Percentiles rank a stretch among this genome's conserved stretches.
Conservation (phyloP, 2,888 invertebrate species). For the Tinea trinotella region DNA sequence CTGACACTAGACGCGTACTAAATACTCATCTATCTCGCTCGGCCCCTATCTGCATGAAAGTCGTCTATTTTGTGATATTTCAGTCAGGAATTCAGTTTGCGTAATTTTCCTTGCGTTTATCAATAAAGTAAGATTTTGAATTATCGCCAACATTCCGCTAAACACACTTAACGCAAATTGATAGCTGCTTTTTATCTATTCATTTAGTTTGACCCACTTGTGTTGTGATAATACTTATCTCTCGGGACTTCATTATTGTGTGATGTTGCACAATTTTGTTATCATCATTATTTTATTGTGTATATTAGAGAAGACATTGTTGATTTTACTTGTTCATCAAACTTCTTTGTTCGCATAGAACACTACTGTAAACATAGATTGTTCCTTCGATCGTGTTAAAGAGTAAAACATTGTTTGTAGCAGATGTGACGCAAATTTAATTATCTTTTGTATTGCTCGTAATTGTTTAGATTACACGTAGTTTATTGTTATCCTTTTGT, state of each 20-base stretch:
- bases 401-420: slow-evolving; percentile 35
- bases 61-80: slow-evolving; percentile 27
- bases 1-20: slow-evolving; percentile 57
- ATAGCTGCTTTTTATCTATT: slow-evolving; percentile 29
- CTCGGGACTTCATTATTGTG: slow-evolving; percentile 22
- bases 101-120: background rate
- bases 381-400: slow-evolving; percentile 27
- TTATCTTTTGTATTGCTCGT: slow-evolving; percentile 26
- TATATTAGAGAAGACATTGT: slow-evolving; percentile 30
- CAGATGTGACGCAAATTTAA: slow-evolving; percentile 36
- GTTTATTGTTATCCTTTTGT: background rate
- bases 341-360: slow-evolving; percentile 38
- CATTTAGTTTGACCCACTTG: slow-evolving; percentile 56
- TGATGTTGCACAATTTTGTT: slow-evolving; percentile 53
- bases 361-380: slow-evolving; percentile 35
- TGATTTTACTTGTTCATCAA: slow-evolving; percentile 47
- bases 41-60: slow-evolving; percentile 45
- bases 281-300: slow-evolving; percentile 35
- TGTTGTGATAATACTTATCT: slow-evolving; percentile 49
- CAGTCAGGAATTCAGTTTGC: background rate
- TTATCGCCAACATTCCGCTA: slow-evolving; percentile 19
- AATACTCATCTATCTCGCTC: slow-evolving; percentile 24
- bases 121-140: background rate
- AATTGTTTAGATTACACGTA: background rate
- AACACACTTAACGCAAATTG: slow-evolving; percentile 18